These are phyloP conservation scores for Rana temporaria DNA, from an alignment of 2,113 vertebrate species.

Conservation along the genomic window DNA sequence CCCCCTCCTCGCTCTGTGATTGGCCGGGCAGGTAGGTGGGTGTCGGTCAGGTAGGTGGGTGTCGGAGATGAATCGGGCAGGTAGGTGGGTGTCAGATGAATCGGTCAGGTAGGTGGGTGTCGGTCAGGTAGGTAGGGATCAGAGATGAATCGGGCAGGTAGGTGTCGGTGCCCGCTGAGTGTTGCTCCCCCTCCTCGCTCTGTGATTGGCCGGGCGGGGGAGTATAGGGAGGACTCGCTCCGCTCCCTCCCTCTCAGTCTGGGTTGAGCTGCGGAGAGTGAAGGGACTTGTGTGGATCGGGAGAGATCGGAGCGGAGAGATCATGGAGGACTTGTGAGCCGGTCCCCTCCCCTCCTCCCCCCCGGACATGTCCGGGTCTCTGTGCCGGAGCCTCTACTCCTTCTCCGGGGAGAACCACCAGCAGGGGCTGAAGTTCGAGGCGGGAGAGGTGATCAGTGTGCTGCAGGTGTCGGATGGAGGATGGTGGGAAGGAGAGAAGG, in stretches of 20 bases:
- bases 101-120: not conserved
- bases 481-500: slow-evolving; percentile 97
- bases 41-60: not conserved
- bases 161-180: not conserved
- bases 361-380: slow-evolving; percentile 72
- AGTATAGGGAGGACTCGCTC: too few relatives aligned
- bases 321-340: too few relatives aligned
- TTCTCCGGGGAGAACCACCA: slow-evolving; percentile 90
- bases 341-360: too few relatives aligned
- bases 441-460: slow-evolving; percentile 87
- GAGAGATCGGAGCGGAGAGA: too few relatives aligned
- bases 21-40: not conserved
- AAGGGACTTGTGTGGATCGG: too few relatives aligned
- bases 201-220: too few relatives aligned
- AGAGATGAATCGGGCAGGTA: not conserved
- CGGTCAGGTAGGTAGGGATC: not conserved
- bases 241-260: not conserved
- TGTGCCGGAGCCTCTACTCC: slow-evolving; percentile 87
- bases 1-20: too few relatives aligned
- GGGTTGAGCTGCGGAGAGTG: too few relatives aligned
- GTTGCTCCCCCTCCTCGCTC: not conserved
- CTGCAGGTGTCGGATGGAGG: slow-evolving; percentile 88
- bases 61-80: not conserved
- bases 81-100: not conserved
- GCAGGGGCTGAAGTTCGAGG: slow-evolving; percentile 88